Evolutionary conservation across 2,797 vertebrate species (phyloP).

Genomic region (Hybognathus amarus): DNA sequence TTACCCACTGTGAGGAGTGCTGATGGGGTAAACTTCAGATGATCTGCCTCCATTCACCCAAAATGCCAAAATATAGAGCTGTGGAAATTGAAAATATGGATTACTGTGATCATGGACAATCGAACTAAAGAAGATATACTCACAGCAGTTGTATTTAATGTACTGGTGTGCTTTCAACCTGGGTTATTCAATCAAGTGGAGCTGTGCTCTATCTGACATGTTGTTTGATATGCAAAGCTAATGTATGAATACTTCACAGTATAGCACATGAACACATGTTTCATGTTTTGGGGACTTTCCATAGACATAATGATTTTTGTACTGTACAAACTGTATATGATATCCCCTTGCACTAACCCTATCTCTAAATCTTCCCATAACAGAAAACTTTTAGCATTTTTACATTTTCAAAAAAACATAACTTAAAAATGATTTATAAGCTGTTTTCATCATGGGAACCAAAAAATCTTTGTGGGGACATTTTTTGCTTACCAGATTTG

Average conservation of each 20-base stretch:
- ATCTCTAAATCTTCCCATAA: too few relatives aligned
- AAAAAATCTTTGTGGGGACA: too few relatives aligned
- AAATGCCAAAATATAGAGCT: conserved; percentile 1
- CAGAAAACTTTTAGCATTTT: too few relatives aligned
- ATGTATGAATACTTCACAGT: conserved; percentile 1
- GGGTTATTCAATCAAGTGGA: conserved; percentile 18
- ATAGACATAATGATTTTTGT: too few relatives aligned
- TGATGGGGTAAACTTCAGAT: conserved; percentile 81
- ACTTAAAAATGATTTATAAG: too few relatives aligned
- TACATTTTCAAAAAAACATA: too few relatives aligned
- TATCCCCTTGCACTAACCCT: too few relatives aligned
- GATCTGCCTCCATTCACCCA: conserved; percentile 17
- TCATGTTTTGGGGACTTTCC: too few relatives aligned
- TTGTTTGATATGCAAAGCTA: conserved; percentile 12
- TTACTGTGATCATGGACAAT: conserved; percentile 11
- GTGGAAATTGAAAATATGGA: conserved; percentile 31
- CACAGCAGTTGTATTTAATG: conserved; percentile 16
- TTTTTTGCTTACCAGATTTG: too few relatives aligned
- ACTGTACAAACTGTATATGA: too few relatives aligned
- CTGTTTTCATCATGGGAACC: too few relatives aligned
- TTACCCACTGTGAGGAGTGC: conserved; percentile 96
- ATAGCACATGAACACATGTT: neutral
- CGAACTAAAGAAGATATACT: conserved; percentile 16
- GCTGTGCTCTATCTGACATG: conserved; percentile 1
- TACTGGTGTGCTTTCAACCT: conserved; percentile 19